Evolutionary conservation across 1,140 invertebrate species (phyloP), one percentile per base, ranked within the genome.

Genomic region (Drosophila sucinea): DNA sequence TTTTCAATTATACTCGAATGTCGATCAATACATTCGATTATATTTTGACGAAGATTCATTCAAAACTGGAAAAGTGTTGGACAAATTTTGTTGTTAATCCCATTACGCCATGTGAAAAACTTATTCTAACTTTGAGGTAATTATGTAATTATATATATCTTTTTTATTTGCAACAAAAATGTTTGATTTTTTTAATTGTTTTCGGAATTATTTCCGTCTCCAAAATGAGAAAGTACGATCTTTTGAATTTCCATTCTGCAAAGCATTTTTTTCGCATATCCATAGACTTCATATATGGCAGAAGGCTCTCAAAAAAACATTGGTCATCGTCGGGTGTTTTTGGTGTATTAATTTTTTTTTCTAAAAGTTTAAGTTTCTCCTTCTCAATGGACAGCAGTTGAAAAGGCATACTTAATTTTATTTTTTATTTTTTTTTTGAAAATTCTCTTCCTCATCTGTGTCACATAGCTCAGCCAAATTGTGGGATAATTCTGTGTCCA

Each of bases 351-450:
- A 38, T 38, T 38, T 30, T 30, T 17, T 30, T 30, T 30, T 30
- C 30, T 30, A 30, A 38, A 38, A 38, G 35, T 38, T 38, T 38
- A 38, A 38, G 35, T 38, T 38, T 38, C 35, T 47, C 44, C 44
- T 47, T 47, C 17, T 47, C 17, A 47, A 47, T 23, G n/a, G 44
- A 47, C 44, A 47, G 44, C 6, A 47, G 44, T 47, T 47, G 44
- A 23, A 4, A 47, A 47, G 44, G 17, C 44, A 47, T 47, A 25
- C 17, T 47, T 47, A 47, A 47, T 47, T 47, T 47, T 23, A 47
- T 47, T 47, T 47, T 47, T 40, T 40, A 30, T 30, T 30, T 38
- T 38, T 38, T 38, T 38, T 35, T 7, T 1, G 35, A 38, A 38
- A 38, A 38, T 38, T 38, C 35, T 38, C 35, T 38, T 38, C 35